Evolutionary conservation across 2,113 vertebrate species (phyloP).

Genomic region (Sorex araneus): DNA sequence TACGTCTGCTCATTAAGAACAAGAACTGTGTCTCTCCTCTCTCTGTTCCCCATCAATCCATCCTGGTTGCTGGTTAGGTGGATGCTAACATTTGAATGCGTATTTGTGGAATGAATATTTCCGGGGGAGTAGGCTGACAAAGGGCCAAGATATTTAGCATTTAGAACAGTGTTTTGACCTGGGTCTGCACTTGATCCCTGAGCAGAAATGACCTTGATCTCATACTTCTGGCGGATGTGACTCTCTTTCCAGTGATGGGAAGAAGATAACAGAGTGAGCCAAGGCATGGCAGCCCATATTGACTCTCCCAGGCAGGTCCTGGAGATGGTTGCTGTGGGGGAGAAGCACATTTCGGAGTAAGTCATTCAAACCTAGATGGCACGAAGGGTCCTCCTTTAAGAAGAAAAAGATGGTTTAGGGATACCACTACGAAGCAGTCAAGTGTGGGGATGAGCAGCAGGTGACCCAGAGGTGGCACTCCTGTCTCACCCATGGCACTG

Average conservation of each 20-base stretch:
- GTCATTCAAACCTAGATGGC: neutral
- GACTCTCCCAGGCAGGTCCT: neutral
- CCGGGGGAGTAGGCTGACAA: neutral
- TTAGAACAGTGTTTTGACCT: neutral
- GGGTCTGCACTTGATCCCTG: neutral
- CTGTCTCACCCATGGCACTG: neutral
- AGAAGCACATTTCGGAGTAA: neutral
- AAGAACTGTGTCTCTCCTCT: neutral
- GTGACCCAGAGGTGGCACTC: neutral
- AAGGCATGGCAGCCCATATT: neutral
- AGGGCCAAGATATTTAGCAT: neutral
- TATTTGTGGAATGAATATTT: neutral
- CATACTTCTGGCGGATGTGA: neutral
- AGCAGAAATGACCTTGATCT: neutral
- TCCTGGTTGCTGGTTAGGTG: neutral
- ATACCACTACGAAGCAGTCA: neutral
- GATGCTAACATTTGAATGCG: neutral
- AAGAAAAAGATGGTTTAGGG: neutral
- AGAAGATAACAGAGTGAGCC: neutral
- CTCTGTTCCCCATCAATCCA: neutral
- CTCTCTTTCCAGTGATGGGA: neutral
- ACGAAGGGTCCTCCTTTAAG: neutral
- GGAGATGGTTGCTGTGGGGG: neutral
- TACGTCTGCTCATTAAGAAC: neutral
- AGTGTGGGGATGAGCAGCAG: neutral